phyloP scores from a whole-genome alignment of 2,888 invertebrate species.

The Hypomecis punctinalis region DNA sequence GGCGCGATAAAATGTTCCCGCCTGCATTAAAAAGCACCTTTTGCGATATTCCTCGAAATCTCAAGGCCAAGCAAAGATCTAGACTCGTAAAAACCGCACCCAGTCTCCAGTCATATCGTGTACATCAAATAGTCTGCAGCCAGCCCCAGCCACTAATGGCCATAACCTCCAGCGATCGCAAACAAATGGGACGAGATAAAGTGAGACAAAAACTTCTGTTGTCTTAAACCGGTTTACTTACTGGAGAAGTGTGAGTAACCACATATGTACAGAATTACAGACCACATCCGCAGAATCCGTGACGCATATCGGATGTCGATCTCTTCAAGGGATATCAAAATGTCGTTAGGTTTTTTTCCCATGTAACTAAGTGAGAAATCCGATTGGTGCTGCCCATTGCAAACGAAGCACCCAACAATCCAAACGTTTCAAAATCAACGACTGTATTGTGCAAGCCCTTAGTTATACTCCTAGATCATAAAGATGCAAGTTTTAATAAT shows the following conservation, averaged over 20 bases:
- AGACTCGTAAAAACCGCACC: constrained; percentile 49
- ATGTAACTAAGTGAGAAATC: constrained; percentile 11
- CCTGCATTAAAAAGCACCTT: constrained; percentile 28
- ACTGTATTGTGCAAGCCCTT: constrained; percentile 16
- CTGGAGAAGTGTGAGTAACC: constrained; percentile 56
- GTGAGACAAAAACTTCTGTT: constrained; percentile 65
- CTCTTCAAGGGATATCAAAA: constrained; percentile 39
- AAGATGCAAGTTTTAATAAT: constrained; percentile 20
- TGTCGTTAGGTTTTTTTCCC: constrained; percentile 26
- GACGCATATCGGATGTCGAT: constrained; percentile 59
- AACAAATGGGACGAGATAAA: constrained; percentile 68
- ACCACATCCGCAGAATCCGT: constrained; percentile 70
- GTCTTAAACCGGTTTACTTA: constrained; percentile 63
- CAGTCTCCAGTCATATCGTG: constrained; percentile 51
- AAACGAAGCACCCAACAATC: not conserved
- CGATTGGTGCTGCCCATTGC: constrained; percentile 6
- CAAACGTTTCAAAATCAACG: constrained; percentile 3
- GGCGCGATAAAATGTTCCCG: constrained; percentile 27
- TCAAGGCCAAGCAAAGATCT: constrained; percentile 45
- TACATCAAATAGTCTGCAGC: constrained; percentile 52
- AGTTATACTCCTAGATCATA: not conserved
- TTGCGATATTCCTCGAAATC: constrained; percentile 47
- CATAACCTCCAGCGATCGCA: constrained; percentile 60
- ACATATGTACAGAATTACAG: constrained; percentile 39
- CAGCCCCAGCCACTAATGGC: constrained; percentile 53